Conservation (phyloP, 2,888 invertebrate species). For the Panzeria rudis region DNA sequence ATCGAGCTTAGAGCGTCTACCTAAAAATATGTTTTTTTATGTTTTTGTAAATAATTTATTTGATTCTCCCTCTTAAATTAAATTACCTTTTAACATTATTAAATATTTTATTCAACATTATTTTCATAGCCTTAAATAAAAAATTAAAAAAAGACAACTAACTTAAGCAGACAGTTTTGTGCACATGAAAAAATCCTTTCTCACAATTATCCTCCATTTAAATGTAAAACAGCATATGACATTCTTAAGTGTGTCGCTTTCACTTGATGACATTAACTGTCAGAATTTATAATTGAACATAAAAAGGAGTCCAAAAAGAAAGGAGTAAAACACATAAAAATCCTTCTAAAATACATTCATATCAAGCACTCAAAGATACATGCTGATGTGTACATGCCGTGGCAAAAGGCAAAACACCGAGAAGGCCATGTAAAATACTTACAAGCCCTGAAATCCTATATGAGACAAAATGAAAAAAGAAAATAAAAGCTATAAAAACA, state of each 20-base stretch:
- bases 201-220: constrained; percentile 1
- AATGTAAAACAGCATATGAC: constrained; percentile 62
- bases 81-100: neutral
- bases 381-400: constrained; percentile 14
- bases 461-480: neutral
- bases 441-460: neutral
- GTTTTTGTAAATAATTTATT: too few species aligned
- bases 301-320: constrained; percentile 44
- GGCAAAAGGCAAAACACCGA: constrained; percentile 8
- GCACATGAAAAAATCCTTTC: neutral
- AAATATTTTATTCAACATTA: neutral
- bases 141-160: neutral
- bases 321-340: constrained; percentile 39
- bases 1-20: too few species aligned
- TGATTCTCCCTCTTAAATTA: too few species aligned
- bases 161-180: neutral
- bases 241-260: constrained; percentile 71
- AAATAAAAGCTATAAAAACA: neutral
- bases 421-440: neutral
- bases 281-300: constrained; percentile 69
- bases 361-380: neutral
- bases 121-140: neutral
- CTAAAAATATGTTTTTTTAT: too few species aligned
- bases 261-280: constrained; percentile 71
- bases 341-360: constrained; percentile 5